These are phyloP conservation scores for Propithecus perrieri DNA, from an alignment of 2,797 vertebrate genomes.

Conservation along the genomic window DNA sequence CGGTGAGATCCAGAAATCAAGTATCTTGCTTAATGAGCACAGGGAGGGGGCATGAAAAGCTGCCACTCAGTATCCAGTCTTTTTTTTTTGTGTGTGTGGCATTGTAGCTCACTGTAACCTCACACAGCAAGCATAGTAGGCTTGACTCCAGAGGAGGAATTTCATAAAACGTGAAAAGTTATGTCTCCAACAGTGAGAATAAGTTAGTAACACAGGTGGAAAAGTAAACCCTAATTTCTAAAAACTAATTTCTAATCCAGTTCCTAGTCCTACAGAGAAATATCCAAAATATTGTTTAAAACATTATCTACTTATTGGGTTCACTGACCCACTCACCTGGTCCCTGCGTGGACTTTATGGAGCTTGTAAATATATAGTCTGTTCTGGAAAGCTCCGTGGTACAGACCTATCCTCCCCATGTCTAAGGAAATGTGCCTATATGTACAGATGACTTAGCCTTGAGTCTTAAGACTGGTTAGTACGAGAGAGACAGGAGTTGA, in stretches of 20 bases:
- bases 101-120: too few relatives aligned
- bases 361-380: background rate
- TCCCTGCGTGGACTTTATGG: background rate
- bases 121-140: background rate
- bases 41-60: background rate
- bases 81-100: background rate
- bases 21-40: background rate
- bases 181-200: background rate
- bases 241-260: background rate
- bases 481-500: background rate
- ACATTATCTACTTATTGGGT: background rate
- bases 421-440: background rate
- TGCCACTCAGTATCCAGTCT: background rate
- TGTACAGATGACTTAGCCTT: background rate
- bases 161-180: background rate
- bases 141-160: background rate
- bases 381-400: background rate
- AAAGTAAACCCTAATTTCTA: background rate
- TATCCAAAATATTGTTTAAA: background rate
- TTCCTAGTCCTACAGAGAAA: background rate
- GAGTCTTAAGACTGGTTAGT: background rate
- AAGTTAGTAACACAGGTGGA: background rate
- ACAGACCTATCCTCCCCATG: background rate
- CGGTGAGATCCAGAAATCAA: background rate
- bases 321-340: background rate